Evolutionary conservation across 2,888 invertebrate genomes (phyloP), one percentile per base, ranked within the genome.

Genomic region (Chrysodeixis includens): DNA sequence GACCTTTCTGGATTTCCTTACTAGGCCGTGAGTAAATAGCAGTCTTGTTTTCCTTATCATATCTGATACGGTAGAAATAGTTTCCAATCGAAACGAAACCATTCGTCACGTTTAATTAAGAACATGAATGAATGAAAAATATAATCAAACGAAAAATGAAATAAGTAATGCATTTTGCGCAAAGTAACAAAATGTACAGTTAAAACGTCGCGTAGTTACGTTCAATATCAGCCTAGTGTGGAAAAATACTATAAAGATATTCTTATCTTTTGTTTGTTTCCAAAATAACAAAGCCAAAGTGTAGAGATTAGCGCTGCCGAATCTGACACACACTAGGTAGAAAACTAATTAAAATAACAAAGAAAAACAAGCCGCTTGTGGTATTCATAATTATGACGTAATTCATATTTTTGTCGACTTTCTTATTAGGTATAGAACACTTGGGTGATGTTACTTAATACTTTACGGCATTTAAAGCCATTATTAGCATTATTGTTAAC

Each of bases 291-390:
- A 30, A 74, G 60, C 26, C 56, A 67, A 20, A 32, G n/a, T 40
- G 20, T 26, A 20, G 14, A 44, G 49, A 60, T 60, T 74, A 51
- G 0, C 20, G 30, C 12, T 56, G 12, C 0, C 12, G 20, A 32
- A 68, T 67, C 55, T n/a, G 68, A 70, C 59, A 59, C 22, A 55
- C 32, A 51, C 55, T 51, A n/a, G 20, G 14, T 30, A 46, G 22
- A 9, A 7, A 18, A 16, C 20, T 35, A 20, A 5, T 56, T 9
- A 12, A 12, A n/a, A 20, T 20, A 44, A 35, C 55, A 67, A 73
- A 70, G 22, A 69, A 51, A 30, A 67, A 58, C 49, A 69, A 54
- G 12, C 5, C 5, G 40, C 40, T 26, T n/a, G 40, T n/a, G 6
- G 26, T 26, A 2, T 4, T 4, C 26, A 26, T 4, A n/a, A 14